These are phyloP conservation scores for Sicus ferrugineus DNA, from an alignment of 2,888 invertebrate genomes.

Conservation along the genomic window DNA sequence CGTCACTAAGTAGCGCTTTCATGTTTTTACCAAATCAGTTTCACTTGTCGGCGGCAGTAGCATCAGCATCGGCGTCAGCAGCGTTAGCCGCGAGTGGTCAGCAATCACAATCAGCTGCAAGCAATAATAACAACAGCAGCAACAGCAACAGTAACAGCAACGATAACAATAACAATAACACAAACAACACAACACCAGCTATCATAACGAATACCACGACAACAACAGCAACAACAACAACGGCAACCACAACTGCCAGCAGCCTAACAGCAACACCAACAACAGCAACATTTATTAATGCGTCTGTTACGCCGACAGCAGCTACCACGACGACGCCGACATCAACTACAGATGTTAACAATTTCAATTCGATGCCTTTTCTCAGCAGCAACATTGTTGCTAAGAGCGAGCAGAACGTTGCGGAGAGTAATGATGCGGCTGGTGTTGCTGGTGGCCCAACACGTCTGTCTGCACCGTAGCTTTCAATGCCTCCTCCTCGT, in stretches of 20 bases:
- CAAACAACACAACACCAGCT: constrained; percentile 35
- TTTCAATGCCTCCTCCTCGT: neutral
- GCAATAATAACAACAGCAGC: constrained; percentile 2
- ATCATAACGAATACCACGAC: constrained; percentile 29
- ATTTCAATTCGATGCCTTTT: neutral
- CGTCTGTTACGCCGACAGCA: constrained; percentile 36
- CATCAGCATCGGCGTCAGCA: constrained; percentile 47
- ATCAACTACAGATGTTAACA: neutral
- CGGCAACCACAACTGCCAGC: neutral
- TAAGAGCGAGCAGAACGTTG: constrained; percentile 1
- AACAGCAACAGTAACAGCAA: neutral
- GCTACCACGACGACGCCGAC: constrained; percentile 27
- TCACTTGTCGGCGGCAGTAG: constrained; percentile 56
- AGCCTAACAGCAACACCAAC: constrained; percentile 29
- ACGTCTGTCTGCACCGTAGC: neutral
- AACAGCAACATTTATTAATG: too few species aligned
- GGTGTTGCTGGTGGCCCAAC: neutral
- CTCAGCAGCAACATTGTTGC: neutral
- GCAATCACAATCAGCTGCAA: constrained; percentile 28
- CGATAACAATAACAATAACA: constrained; percentile 37
- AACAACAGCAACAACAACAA: constrained; percentile 25
- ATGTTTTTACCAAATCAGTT: constrained; percentile 63
- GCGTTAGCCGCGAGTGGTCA: constrained; percentile 31
- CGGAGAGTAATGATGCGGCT: neutral
- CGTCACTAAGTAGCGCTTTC: constrained; percentile 52